Percentiles rank a stretch among this genome's conserved stretches.
Evolutionary conservation across 53 echinoderm and acorn worm genomes (phyloP).

Genomic region (Holothuria leucospilota): DNA sequence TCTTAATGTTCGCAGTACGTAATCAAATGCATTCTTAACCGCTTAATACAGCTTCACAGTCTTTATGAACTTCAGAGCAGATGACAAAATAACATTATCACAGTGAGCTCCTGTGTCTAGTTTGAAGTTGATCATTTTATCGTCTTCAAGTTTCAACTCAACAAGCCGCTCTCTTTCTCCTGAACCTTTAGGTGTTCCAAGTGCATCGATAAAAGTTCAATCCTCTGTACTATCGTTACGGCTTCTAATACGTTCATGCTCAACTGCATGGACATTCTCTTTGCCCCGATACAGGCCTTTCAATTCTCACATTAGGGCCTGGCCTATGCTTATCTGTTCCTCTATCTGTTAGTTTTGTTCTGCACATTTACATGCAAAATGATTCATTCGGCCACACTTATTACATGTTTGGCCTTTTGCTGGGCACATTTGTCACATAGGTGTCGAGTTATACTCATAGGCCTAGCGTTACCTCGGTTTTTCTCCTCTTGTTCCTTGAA

Average conservation of each 20-base stretch:
- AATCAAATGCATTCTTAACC: constrained; percentile 10
- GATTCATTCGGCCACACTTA: no score
- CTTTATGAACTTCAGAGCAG: not conserved
- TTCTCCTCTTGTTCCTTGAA: not conserved
- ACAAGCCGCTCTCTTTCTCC: constrained; percentile 47
- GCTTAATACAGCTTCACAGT: not conserved
- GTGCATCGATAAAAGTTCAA: not conserved
- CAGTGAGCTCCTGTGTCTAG: constrained; percentile 53
- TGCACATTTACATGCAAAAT: constrained; percentile 16
- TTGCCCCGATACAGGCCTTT: not conserved
- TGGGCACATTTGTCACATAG: constrained; percentile 22
- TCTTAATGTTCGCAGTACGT: constrained; percentile 25
- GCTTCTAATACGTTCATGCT: not conserved
- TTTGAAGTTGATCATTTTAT: constrained; percentile 35
- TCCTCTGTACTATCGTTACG: not conserved
- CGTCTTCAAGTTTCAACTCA: constrained; percentile 37
- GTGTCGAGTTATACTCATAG: not conserved
- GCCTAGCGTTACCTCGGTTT: not conserved
- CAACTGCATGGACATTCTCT: not conserved
- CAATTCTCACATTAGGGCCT: not conserved
- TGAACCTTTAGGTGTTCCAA: no score
- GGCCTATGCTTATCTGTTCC: no score
- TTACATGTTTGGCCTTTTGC: constrained; percentile 24
- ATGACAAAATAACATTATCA: constrained; percentile 13
- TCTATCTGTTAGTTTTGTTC: not conserved